Conservation (phyloP, 2,797 vertebrate genomes). For the Spinus olivaceus region DNA sequence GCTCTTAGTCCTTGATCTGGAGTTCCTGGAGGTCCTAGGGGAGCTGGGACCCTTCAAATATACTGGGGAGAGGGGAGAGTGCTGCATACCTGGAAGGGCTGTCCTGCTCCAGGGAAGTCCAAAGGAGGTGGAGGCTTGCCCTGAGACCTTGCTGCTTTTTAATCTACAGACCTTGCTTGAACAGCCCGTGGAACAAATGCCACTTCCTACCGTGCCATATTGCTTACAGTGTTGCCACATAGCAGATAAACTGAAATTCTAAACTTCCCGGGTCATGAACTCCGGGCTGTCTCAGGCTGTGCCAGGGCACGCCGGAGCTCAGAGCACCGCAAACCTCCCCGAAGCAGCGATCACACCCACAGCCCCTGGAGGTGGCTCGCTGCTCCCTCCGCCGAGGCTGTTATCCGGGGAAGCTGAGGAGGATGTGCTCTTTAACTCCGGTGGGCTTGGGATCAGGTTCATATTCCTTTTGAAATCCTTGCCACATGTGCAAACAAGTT, state of each 20-base stretch:
- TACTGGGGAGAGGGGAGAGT: background rate
- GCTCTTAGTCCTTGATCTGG: background rate
- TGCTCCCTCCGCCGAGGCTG: rapidly evolving
- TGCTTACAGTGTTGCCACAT: background rate
- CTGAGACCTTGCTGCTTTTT: background rate
- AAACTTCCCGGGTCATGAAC: background rate
- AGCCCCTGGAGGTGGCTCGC: rapidly evolving
- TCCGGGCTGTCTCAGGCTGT: background rate
- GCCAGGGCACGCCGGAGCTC: background rate
- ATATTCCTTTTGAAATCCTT: constrained; percentile 4
- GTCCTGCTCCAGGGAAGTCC: background rate
- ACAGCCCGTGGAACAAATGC: rapidly evolving
- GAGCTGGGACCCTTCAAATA: background rate
- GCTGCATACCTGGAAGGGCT: rapidly evolving
- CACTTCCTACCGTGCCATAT: background rate
- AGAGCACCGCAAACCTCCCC: background rate
- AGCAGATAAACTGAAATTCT: background rate
- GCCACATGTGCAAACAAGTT: constrained; percentile 25
- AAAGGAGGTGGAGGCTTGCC: background rate
- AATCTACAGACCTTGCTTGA: background rate
- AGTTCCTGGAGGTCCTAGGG: background rate
- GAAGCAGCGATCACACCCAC: background rate
- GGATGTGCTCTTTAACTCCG: background rate
- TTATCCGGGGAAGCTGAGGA: background rate
- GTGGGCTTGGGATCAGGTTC: background rate